These are phyloP conservation scores for Alethe diademata DNA, from an alignment of 2,113 vertebrate species.

Conservation along the genomic window DNA sequence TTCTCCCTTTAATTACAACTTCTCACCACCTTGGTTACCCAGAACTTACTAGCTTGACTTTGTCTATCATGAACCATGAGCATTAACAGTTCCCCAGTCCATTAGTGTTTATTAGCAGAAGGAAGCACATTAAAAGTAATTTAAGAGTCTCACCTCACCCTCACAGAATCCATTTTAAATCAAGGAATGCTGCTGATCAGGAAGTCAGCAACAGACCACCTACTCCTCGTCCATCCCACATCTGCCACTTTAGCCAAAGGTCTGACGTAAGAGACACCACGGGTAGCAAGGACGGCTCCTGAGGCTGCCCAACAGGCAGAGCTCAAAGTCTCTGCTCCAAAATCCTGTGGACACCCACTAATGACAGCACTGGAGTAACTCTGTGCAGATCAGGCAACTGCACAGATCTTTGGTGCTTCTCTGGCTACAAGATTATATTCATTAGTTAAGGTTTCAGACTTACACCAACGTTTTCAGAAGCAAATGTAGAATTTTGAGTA, in stretches of 20 bases:
- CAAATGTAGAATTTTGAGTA: background rate
- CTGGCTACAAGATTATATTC: background rate
- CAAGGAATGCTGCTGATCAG: background rate
- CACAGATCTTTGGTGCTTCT: background rate
- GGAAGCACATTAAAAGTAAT: conserved; percentile 1
- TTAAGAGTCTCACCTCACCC: background rate
- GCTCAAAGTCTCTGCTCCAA: background rate
- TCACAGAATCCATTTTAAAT: conserved; percentile 16
- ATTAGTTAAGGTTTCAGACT: background rate
- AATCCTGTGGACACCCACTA: rapidly evolving
- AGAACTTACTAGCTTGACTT: background rate
- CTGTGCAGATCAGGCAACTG: background rate
- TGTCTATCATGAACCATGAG: background rate
- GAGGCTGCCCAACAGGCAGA: background rate
- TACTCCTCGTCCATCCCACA: background rate
- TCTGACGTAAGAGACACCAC: background rate
- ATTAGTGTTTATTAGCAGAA: background rate
- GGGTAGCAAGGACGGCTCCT: rapidly evolving
- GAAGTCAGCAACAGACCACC: background rate
- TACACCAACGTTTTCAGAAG: background rate
- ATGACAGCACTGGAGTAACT: background rate
- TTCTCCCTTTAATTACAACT: background rate
- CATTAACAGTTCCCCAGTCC: background rate
- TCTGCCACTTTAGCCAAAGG: background rate
- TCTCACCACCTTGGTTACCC: background rate